phyloP scores from a whole-genome alignment of 2,888 invertebrate genomes.

The Eupithecia inturbata region DNA sequence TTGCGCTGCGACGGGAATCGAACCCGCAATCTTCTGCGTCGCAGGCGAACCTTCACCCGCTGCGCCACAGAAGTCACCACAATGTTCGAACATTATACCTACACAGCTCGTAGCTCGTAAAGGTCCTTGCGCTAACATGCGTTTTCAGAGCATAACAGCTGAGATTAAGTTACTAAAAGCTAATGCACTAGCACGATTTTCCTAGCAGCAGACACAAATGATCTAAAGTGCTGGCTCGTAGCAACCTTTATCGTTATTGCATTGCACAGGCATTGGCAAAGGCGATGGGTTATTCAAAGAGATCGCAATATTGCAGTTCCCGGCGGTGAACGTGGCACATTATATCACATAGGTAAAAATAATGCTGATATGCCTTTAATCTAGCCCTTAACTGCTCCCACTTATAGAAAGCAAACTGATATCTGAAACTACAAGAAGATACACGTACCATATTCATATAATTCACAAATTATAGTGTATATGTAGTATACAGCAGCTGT shows the following conservation, averaged over 20 bases:
- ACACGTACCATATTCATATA: no score
- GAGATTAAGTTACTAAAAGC: slow-evolving; percentile 39
- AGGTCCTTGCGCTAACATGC: background rate
- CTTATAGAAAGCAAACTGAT: background rate
- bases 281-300: slow-evolving; percentile 30
- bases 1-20: no score
- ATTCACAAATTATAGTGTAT: no score
- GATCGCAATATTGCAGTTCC: slow-evolving; percentile 13
- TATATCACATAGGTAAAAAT: background rate
- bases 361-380: background rate
- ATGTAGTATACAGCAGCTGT: no score
- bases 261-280: slow-evolving; percentile 8
- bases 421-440: no score
- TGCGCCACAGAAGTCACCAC: no score
- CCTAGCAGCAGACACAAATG: slow-evolving; percentile 48
- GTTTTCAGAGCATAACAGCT: slow-evolving; percentile 10
- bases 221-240: slow-evolving; percentile 50
- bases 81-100: background rate
- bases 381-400: background rate
- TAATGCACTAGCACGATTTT: slow-evolving; percentile 45
- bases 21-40: no score
- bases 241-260: slow-evolving; percentile 36
- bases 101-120: no score
- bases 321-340: background rate
- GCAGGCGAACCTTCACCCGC: no score